Evolutionary conservation across 1,140 invertebrate genomes (phyloP).

Genomic region (Bombus sylvicola): DNA sequence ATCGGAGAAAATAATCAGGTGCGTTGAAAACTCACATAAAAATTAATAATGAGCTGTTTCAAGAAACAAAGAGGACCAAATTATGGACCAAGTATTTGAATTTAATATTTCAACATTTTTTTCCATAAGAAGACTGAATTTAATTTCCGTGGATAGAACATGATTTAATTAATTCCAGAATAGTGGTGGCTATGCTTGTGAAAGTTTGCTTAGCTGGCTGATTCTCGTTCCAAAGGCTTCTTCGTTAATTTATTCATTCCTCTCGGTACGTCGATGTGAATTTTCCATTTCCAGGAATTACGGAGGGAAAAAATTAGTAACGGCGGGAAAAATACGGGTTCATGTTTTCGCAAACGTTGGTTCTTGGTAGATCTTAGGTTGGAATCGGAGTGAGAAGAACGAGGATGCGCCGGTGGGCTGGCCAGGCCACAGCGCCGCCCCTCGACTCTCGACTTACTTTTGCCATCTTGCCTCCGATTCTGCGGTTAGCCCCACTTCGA

Average conservation of each 20-base stretch:
- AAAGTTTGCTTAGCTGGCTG: background rate
- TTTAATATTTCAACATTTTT: background rate
- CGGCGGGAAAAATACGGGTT: slow-evolving; percentile 15
- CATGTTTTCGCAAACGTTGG: slow-evolving; percentile 67
- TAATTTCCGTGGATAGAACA: background rate
- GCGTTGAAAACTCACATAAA: background rate
- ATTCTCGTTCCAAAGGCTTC: background rate
- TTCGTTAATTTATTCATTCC: background rate
- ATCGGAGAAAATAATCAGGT: background rate
- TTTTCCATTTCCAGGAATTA: background rate
- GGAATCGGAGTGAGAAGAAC: slow-evolving; percentile 66
- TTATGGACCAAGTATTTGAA: background rate
- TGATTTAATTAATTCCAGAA: slow-evolving; percentile 1
- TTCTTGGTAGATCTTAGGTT: slow-evolving; percentile 61
- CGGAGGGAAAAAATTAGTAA: background rate
- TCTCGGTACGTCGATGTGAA: background rate
- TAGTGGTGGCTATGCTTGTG: background rate
- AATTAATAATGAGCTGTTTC: background rate
- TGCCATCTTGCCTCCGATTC: slow-evolving; percentile 80
- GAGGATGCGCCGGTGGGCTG: slow-evolving; percentile 79
- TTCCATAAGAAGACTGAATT: background rate
- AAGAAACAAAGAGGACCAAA: background rate
- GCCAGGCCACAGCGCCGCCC: slow-evolving; percentile 80
- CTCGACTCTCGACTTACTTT: slow-evolving; percentile 78
- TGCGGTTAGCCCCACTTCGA: slow-evolving; percentile 80